A percentile compares a stretch with the other conserved stretches of the same genome.
These are phyloP conservation scores for Chamaedrilus cognettii DNA, from an alignment of 2,888 invertebrate genomes.

Conservation along the genomic window DNA sequence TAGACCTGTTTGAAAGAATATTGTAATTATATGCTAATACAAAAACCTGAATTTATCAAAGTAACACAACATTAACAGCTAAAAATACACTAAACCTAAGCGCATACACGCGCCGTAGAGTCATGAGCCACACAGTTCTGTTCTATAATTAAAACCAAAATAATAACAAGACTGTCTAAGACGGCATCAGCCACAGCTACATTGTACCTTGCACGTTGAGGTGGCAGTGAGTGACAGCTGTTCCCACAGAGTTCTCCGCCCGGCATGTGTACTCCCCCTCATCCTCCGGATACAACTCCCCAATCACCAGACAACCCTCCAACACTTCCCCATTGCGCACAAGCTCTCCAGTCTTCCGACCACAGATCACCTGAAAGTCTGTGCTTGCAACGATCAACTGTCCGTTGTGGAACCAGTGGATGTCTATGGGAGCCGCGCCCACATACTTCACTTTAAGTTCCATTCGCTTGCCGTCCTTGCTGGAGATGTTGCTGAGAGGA, in stretches of 20 bases:
- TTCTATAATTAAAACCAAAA: too few species aligned
- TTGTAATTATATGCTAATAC: too few species aligned
- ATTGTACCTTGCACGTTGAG: slow-evolving; percentile 47
- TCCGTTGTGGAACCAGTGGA: slow-evolving; percentile 55
- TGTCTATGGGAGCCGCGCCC: slow-evolving; percentile 41
- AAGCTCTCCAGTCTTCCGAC: slow-evolving; percentile 50
- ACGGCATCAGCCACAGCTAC: too few species aligned
- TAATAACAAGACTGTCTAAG: too few species aligned
- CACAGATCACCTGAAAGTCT: slow-evolving; percentile 41
- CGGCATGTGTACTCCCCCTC: slow-evolving; percentile 96
- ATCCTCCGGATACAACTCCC: slow-evolving; percentile 97
- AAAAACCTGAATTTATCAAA: too few species aligned
- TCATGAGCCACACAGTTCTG: too few species aligned
- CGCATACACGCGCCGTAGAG: too few species aligned
- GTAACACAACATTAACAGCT: too few species aligned
- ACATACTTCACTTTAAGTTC: slow-evolving; percentile 14
- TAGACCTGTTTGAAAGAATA: too few species aligned
- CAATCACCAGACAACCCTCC: slow-evolving; percentile 82
- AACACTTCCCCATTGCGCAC: slow-evolving; percentile 70
- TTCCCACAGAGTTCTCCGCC: slow-evolving; percentile 79
- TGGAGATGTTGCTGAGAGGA: slow-evolving; percentile 72
- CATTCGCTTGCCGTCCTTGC: slow-evolving; percentile 53
- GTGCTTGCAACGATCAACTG: slow-evolving; percentile 25
- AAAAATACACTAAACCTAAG: too few species aligned
- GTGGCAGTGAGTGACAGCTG: slow-evolving; percentile 86